These are phyloP conservation scores for Heliconius himera DNA, from an alignment of 1,140 invertebrate species.

Conservation along the genomic window DNA sequence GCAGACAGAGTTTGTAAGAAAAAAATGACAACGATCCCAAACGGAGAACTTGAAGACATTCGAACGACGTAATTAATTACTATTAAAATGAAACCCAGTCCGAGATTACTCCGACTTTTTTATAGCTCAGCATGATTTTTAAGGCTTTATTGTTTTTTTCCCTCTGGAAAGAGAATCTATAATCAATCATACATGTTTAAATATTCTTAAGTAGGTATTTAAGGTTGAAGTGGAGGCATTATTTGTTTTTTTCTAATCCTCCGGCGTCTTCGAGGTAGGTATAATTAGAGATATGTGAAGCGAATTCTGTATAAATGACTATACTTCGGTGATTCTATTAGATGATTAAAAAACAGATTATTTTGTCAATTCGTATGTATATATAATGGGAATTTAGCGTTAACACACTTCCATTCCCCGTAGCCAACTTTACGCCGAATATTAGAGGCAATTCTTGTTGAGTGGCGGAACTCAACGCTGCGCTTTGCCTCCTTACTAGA, in stretches of 20 bases:
- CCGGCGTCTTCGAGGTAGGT: background rate
- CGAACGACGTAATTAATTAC: slow-evolving; percentile 29
- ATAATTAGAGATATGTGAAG: background rate
- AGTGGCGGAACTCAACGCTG: no score
- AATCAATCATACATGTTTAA: background rate
- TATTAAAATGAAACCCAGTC: slow-evolving; percentile 17
- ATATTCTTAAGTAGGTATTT: background rate
- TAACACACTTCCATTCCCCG: no score
- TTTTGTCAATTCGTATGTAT: no score
- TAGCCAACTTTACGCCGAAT: no score
- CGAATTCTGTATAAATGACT: background rate
- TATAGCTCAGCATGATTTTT: slow-evolving; percentile 29
- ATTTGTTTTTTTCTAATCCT: background rate
- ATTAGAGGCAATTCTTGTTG: no score
- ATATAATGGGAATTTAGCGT: no score
- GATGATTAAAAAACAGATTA: no score
- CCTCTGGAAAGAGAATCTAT: background rate
- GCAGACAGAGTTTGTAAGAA: background rate
- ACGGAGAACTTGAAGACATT: slow-evolving; percentile 13
- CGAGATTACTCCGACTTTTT: slow-evolving; percentile 34
- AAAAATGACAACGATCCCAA: slow-evolving; percentile 1
- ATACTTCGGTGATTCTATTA: background rate
- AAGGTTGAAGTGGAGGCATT: background rate
- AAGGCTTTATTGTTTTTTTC: background rate
- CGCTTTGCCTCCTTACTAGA: no score